Base-by-base conservation (phyloP, 64 coral and sea anemone genomes). In the Montipora foliosa region DNA sequence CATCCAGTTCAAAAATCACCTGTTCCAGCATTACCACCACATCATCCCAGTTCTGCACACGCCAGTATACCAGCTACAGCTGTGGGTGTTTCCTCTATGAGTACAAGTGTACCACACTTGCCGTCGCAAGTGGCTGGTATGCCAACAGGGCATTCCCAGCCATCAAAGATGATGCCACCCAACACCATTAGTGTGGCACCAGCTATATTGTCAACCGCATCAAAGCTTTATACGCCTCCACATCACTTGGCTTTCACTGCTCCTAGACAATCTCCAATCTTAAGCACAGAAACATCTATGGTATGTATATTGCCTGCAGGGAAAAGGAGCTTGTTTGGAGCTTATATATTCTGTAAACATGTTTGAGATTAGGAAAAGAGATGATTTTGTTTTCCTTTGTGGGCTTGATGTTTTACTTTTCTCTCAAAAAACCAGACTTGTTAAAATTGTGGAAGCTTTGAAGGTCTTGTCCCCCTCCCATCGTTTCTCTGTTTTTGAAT, bases 241-340 rank as follows among this genome's bases (percentile, higher is more conserved):
- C 80, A 82, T 44, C 82, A 86, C 17, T 10, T 86, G 44, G 64
- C 82, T 71, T 86, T 86, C 44, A 86, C 82, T 69, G 82, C 66
- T 20, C 82, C 82, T 50, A 50, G 82, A 24, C 82, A 48, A 70
- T 44, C 82, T 49, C 82, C 82, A 4, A 72, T 86, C 60, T 86
- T 64, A 48, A 86, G 82, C 60, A n/a, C 44, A 5, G 82, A 86
- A 2, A 71, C 82, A 49, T 10, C 82, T 11, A 71, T 70, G 82
- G 82, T 86, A 86, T 70, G 82, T 71, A 14, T 15, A 76, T 37
- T 37, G 74, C 46, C 1, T 48, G 46, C 37, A 37, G 37, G 37
- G 37, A 37, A 37, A 37, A 37, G 37, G 37, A 37, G 37, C 37
- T 37, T 37, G 37, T 37, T 37, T 37, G 37, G 37, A 37, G 37